Evolutionary conservation across 2,797 vertebrate species (phyloP).

Genomic region (Platyrinchus mystaceus): DNA sequence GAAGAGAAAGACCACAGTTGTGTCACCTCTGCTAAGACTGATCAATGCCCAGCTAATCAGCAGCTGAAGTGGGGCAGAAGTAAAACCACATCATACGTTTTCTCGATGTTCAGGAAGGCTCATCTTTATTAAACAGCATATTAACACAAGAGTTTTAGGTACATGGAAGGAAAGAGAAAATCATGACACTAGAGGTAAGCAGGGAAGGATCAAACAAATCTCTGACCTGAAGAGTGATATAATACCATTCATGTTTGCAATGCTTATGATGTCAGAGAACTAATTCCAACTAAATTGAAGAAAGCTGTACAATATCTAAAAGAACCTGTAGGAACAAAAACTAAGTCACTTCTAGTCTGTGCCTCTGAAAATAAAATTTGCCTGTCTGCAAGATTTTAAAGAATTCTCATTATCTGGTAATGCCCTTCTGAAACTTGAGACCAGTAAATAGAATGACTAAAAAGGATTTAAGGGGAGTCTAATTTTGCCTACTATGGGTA

Average conservation of each 20-base stretch:
- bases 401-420: background rate
- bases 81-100: background rate
- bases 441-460: background rate
- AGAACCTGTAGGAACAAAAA: background rate
- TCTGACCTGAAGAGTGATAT: background rate
- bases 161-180: background rate
- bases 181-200: background rate
- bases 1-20: background rate
- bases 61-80: background rate
- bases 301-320: background rate
- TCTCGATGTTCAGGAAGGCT: background rate
- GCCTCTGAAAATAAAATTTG: background rate
- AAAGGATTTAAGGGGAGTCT: background rate
- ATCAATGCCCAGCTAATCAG: background rate
- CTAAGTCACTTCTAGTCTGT: background rate
- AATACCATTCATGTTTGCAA: background rate
- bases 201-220: background rate
- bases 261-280: background rate
- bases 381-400: background rate
- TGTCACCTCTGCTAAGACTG: background rate
- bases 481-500: background rate
- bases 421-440: background rate
- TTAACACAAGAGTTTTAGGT: background rate
- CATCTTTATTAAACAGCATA: background rate
- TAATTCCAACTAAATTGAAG: background rate